phyloP scores from a whole-genome alignment of 2,888 invertebrate genomes.

The Torymus auratus region DNA sequence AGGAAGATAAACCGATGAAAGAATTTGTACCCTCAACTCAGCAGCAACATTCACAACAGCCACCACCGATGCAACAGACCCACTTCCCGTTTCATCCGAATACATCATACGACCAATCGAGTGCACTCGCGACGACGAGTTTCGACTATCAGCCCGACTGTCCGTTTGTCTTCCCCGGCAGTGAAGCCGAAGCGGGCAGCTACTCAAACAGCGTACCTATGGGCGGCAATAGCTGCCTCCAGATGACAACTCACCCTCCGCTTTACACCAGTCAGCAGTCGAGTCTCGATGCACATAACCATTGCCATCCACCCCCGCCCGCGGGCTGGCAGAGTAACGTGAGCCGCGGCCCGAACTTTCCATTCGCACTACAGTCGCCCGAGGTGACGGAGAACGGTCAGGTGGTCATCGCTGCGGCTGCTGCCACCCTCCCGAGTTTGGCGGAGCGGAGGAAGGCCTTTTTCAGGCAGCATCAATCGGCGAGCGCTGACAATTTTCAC shows the following conservation, averaged over 20 bases:
- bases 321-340: constrained; percentile 53
- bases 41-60: constrained; percentile 1
- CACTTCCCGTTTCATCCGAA: constrained; percentile 28
- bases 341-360: constrained; percentile 51
- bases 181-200: constrained; percentile 48
- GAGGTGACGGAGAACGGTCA: constrained; percentile 21
- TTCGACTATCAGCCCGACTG: constrained; percentile 66
- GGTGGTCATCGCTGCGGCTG: neutral
- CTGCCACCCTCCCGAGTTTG: constrained; percentile 56
- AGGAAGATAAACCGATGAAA: neutral
- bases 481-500: too few relatives aligned
- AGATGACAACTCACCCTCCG: constrained; percentile 63
- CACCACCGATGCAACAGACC: neutral
- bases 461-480: constrained; percentile 45
- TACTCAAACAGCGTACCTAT: constrained; percentile 52
- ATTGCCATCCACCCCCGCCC: constrained; percentile 11
- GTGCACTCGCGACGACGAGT: constrained; percentile 62
- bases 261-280: constrained; percentile 60
- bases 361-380: neutral
- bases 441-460: constrained; percentile 60
- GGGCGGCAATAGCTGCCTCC: constrained; percentile 46
- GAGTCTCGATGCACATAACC: constrained; percentile 27
- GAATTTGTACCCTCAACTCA: constrained; percentile 16
- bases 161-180: constrained; percentile 68
- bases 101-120: constrained; percentile 42